Percentiles rank a stretch among this genome's conserved stretches.
Conservation (phyloP, 1,140 invertebrate species). For the Rhynchophorus ferrugineus region DNA sequence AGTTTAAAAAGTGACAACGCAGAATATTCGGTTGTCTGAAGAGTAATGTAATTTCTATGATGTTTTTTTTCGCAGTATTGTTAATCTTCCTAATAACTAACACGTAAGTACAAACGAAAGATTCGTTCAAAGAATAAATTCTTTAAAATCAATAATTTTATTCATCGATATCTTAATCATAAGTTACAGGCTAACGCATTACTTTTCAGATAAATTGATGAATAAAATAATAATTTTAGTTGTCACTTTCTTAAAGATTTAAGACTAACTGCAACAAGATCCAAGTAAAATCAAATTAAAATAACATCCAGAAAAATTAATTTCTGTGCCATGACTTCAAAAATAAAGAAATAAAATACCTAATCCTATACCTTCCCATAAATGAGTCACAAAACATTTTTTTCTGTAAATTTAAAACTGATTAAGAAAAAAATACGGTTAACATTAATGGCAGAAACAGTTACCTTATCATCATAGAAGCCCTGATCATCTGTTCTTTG, state of each 20-base stretch:
- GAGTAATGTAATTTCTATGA: no score
- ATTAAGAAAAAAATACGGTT: background rate
- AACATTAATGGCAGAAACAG: constrained; percentile 3
- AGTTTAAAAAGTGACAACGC: background rate
- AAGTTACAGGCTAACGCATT: background rate
- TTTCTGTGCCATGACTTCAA: no score
- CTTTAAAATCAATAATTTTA: no score
- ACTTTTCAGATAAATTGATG: no score
- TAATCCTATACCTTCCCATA: background rate
- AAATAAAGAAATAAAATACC: no score
- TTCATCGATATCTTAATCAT: no score
- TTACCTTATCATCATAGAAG: constrained; percentile 80
- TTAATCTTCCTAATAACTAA: no score
- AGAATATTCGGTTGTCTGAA: no score
- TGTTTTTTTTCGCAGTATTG: no score
- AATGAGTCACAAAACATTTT: background rate
- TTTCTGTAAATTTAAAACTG: background rate
- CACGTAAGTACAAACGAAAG: no score
- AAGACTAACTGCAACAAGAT: background rate
- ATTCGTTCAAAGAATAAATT: no score
- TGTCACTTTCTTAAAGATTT: background rate
- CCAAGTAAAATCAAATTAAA: background rate
- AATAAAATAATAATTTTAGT: no score
- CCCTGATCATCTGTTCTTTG: constrained; percentile 84
- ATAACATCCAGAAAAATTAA: background rate